Evolutionary conservation across 1,140 invertebrate species (phyloP).

Genomic region (Eurosta solidaginis): DNA sequence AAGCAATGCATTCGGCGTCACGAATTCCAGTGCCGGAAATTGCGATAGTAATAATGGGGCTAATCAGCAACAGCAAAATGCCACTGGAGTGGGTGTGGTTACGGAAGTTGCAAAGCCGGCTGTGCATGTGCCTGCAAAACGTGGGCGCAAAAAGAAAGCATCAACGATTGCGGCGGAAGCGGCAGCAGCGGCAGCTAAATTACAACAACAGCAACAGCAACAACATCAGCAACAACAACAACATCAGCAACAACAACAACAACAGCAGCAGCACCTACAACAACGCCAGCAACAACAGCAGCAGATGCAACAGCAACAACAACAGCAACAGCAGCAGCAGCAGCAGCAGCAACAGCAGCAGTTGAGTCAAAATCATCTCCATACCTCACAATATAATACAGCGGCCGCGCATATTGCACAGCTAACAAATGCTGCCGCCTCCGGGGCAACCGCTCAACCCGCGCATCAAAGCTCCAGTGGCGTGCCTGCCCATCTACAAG

Average conservation of each 20-base stretch:
- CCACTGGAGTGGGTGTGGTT: constrained; percentile 17
- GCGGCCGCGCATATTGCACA: constrained; percentile 18
- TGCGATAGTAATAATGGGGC: constrained; percentile 34
- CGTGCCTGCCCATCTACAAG: constrained; percentile 34
- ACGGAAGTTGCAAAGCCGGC: not conserved
- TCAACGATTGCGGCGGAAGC: constrained; percentile 49
- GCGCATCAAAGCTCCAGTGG: constrained; percentile 34
- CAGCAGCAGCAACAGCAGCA: constrained; percentile 34
- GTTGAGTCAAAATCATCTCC: not conserved
- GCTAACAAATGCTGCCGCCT: not conserved
- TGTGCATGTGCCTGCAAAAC: constrained; percentile 42
- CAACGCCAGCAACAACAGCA: constrained; percentile 39
- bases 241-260: constrained; percentile 35
- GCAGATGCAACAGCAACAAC: constrained; percentile 39
- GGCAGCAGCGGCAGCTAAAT: constrained; percentile 39
- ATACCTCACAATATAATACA: constrained; percentile 47
- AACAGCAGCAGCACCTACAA: constrained; percentile 36
- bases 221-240: constrained; percentile 39
- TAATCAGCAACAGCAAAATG: constrained; percentile 34
- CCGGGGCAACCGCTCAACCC: constrained; percentile 2
- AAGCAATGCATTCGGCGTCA: not conserved
- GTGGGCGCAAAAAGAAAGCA: constrained; percentile 55
- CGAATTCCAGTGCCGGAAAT: constrained; percentile 38
- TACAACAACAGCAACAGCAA: constrained; percentile 38
- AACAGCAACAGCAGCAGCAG: constrained; percentile 37